Evolutionary conservation across 2,888 invertebrate species (phyloP), one percentile per base, ranked within the genome.

Genomic region (Agrilus cyanescens): DNA sequence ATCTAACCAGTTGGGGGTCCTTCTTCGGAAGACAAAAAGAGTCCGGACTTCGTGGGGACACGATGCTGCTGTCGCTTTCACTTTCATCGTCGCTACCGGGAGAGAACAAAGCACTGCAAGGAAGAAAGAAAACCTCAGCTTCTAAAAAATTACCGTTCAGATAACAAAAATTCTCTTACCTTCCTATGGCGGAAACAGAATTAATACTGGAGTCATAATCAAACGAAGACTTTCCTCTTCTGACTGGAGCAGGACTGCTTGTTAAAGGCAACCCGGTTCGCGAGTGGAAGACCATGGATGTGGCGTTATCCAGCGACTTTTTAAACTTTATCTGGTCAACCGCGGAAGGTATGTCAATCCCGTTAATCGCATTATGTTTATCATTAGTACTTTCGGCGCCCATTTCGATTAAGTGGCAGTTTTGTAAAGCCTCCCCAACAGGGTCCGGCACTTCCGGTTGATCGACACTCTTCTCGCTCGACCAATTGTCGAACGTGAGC

Each of bases 231-330:
- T 80, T 82, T 3, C 85, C 84, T 39, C 82, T 72, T 35, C 87
- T 69, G 47, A 86, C 66, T 0, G 90, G 90, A 2, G 89, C 90
- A 0, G 90, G 90, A 62, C 87, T 88, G 31, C 88, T 88, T 1
- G 87, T 86, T 35, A 88, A 67, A 0, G 89, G 89, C 40, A 89
- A 69, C 0, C 88, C 88, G 12, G 86, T 87, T 53, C 80, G 73
- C 20, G 80, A 74, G 62, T 87, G 85, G 63, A 89, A 89, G 52
- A 88, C 82, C 80, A 87, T 83, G 1, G 80, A 82, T 1, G 87
- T 81, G 0, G 87, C 85, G 37, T 80, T 83, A 54, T 82, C 84
- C 55, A 88, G 70, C 25, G 82, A 77, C 60, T 80, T 78, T 7
- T 84, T 70, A 57, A 87, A 86, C 48, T 76, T 72, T 41, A 80